Conservation (phyloP, 2,113 vertebrate genomes). For the Actinemys pallida region DNA sequence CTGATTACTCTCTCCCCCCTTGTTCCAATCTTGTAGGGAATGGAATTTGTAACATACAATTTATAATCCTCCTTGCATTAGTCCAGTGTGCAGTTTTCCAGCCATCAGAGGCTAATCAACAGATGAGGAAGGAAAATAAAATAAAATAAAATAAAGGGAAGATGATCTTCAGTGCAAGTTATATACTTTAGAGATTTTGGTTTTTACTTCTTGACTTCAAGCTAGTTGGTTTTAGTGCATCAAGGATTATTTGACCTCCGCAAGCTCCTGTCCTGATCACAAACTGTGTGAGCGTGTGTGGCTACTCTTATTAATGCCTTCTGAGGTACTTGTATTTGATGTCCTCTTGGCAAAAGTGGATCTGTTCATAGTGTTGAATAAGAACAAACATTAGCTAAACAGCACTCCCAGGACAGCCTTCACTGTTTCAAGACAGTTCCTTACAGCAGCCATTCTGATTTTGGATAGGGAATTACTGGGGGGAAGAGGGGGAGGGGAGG, state of each 20-base stretch:
- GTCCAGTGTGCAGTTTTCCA: neutral
- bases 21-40: neutral
- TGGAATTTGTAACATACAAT: fast-evolving
- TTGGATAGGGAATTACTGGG: neutral
- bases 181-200: neutral
- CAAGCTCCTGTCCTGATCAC: neutral
- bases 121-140: neutral
- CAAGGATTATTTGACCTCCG: neutral
- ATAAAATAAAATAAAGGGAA: neutral
- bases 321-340: neutral
- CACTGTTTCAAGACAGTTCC: neutral
- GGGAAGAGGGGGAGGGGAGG: too few species aligned
- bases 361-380: neutral
- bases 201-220: neutral
- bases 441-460: neutral
- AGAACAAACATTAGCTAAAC: neutral
- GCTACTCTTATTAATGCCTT: neutral
- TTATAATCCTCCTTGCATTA: neutral
- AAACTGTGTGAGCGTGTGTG: neutral
- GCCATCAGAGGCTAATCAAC: neutral
- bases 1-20: neutral
- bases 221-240: neutral
- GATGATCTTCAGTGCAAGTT: neutral
- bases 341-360: neutral
- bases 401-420: neutral